These are phyloP conservation scores for Spatula versicolor DNA, from an alignment of 2,797 vertebrate species.

Conservation along the genomic window DNA sequence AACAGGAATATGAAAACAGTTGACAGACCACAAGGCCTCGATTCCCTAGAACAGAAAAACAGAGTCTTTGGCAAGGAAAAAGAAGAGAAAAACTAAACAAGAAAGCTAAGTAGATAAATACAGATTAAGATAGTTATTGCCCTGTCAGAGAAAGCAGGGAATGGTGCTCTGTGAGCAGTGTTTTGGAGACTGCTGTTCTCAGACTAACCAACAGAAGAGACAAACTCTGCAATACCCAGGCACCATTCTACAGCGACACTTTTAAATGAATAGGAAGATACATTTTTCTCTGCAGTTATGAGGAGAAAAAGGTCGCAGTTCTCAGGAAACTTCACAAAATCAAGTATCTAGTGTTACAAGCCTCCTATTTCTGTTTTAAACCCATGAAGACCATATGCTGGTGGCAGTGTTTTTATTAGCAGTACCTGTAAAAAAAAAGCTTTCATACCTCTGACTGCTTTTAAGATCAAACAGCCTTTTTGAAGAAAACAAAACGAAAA, in stretches of 20 bases:
- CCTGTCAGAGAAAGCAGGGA: background rate
- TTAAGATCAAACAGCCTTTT: background rate
- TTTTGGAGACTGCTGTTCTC: background rate
- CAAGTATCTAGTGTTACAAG: background rate
- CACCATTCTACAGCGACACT: background rate
- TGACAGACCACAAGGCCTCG: background rate
- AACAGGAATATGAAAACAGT: background rate
- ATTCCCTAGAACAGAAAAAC: background rate
- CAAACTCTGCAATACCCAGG: background rate
- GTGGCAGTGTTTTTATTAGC: background rate
- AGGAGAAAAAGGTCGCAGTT: background rate
- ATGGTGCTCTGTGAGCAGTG: background rate
- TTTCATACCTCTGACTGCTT: background rate
- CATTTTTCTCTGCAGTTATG: background rate
- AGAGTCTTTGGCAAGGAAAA: background rate
- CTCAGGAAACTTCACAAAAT: background rate
- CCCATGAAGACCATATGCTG: background rate
- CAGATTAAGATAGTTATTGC: background rate
- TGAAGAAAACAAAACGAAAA: background rate
- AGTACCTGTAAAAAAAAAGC: background rate
- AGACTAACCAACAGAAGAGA: background rate
- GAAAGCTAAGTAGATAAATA: background rate
- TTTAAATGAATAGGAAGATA: background rate
- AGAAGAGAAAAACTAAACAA: background rate
- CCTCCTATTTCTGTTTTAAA: background rate